phyloP scores from a whole-genome alignment of 2,113 vertebrate genomes.

The Eleginops maclovinus region DNA sequence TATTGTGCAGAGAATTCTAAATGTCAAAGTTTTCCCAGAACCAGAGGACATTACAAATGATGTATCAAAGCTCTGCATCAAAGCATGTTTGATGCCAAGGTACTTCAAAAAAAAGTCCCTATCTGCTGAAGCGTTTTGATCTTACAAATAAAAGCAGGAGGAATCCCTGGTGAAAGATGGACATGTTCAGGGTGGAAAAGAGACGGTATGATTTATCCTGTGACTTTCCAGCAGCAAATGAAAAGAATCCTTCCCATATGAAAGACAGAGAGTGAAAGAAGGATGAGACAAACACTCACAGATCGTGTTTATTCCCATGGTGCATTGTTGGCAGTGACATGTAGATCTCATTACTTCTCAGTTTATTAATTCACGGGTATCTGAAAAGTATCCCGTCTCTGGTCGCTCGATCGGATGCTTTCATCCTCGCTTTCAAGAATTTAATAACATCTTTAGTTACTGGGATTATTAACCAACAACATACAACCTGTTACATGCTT shows the following conservation, averaged over 20 bases:
- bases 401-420: slow-evolving; percentile 6
- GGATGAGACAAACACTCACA: slow-evolving; percentile 1
- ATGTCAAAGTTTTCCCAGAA: slow-evolving; percentile 34
- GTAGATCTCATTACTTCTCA: slow-evolving; percentile 23
- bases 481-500: background rate
- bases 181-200: background rate
- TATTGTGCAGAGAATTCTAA: slow-evolving; percentile 22
- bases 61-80: background rate
- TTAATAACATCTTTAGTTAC: background rate
- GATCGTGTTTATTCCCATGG: slow-evolving; percentile 23
- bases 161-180: background rate
- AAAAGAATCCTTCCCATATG: background rate
- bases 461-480: slow-evolving; percentile 8
- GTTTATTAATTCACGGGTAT: slow-evolving; percentile 38
- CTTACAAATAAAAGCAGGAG: background rate
- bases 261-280: background rate
- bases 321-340: slow-evolving; percentile 29
- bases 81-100: background rate
- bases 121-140: background rate
- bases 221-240: background rate
- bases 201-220: background rate
- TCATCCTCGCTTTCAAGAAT: slow-evolving; percentile 5
- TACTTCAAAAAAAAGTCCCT: background rate
- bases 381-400: background rate
- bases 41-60: background rate